Conservation (phyloP, 2,888 invertebrate genomes). For the Macrosiphum euphorbiae region DNA sequence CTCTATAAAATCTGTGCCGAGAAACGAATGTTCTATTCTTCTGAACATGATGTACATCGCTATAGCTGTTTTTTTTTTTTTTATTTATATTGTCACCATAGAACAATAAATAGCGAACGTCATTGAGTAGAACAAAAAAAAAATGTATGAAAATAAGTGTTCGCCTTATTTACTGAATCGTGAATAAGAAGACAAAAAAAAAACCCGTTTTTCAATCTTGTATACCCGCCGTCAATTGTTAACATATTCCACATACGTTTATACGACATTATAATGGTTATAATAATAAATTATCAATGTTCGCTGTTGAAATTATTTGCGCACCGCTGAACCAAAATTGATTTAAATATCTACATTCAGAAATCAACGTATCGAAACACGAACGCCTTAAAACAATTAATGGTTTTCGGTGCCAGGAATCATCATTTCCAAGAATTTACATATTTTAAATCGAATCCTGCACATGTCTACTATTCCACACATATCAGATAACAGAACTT, state of each 20-base stretch:
- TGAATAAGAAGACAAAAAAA: not conserved
- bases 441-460: constrained; percentile 34
- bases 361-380: not conserved
- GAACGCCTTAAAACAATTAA: not conserved
- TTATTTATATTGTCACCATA: not conserved
- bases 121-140: not conserved
- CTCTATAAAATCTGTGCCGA: not conserved
- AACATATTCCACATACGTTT: not conserved
- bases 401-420: not conserved
- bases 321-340: not conserved
- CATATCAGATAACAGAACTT: not conserved
- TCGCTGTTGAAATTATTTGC: not conserved
- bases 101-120: not conserved
- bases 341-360: not conserved
- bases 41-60: not conserved
- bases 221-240: not conserved
- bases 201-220: not conserved
- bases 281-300: not conserved
- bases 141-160: not conserved
- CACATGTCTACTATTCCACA: not conserved
- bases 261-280: not conserved
- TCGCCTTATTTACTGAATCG: not conserved
- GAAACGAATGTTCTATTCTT: constrained; percentile 2
- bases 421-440: constrained; percentile 2
- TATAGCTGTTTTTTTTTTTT: not conserved